Conservation (phyloP, 1,140 invertebrate genomes). For the Macrobrachium rosenbergii region DNA sequence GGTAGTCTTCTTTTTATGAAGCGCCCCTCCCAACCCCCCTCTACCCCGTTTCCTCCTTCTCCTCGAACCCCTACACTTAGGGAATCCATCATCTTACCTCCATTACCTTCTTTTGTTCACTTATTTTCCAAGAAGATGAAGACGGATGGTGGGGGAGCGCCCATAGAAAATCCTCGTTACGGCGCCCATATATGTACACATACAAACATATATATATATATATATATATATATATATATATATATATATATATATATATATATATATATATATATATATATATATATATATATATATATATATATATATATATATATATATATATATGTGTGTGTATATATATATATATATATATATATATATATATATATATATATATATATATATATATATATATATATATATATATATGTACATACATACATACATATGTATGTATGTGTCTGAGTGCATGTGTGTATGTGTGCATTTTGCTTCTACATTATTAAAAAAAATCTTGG, state of each 20-base stretch:
- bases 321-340: constrained; percentile 30
- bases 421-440: neutral
- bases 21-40: neutral
- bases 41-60: neutral
- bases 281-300: constrained; percentile 17
- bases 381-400: constrained; percentile 27
- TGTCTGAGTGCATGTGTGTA: neutral
- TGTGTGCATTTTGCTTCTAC: neutral
- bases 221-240: constrained; percentile 19
- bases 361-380: constrained; percentile 22
- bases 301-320: constrained; percentile 21
- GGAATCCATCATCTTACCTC: neutral
- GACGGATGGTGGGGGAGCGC: no score
- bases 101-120: neutral
- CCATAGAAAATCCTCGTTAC: neutral
- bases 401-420: neutral
- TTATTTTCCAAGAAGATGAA: no score
- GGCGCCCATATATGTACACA: neutral
- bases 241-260: constrained; percentile 11
- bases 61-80: neutral
- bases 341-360: constrained; percentile 27
- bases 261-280: constrained; percentile 23
- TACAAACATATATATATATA: constrained; percentile 7
- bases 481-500: no score
- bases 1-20: neutral